These are phyloP conservation scores for Sinocyclocheilus maitianheensis DNA, from an alignment of 2,113 vertebrate species.

Conservation along the genomic window DNA sequence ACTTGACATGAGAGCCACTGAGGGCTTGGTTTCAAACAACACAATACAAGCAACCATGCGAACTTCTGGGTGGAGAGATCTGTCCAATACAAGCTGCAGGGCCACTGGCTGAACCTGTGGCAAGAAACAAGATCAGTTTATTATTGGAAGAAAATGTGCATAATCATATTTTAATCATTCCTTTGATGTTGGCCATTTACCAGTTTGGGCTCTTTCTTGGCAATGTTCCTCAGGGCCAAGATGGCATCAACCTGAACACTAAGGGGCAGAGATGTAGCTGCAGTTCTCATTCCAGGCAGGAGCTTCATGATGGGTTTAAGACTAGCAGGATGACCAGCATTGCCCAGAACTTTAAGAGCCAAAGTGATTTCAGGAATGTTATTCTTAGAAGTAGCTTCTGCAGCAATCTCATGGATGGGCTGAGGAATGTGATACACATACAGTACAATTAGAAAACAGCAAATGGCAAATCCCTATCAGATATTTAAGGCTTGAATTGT, in stretches of 20 bases:
- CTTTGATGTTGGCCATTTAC: slow-evolving; percentile 63
- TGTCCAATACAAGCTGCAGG: slow-evolving; percentile 79
- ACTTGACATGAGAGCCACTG: slow-evolving; percentile 71
- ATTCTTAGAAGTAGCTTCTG: slow-evolving; percentile 70
- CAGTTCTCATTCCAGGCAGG: slow-evolving; percentile 74
- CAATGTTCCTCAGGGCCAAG: slow-evolving; percentile 81
- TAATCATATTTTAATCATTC: not conserved
- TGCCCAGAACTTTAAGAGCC: slow-evolving; percentile 82
- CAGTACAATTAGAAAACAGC: no score
- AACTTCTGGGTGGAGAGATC: slow-evolving; percentile 71
- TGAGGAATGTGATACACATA: slow-evolving; percentile 50
- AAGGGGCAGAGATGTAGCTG: slow-evolving; percentile 65
- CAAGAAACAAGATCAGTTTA: not conserved
- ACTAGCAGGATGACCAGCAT: slow-evolving; percentile 78
- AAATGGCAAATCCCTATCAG: no score
- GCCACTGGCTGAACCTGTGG: slow-evolving; percentile 79
- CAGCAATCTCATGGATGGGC: slow-evolving; percentile 78
- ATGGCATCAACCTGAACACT: slow-evolving; percentile 77
- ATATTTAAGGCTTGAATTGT: no score
- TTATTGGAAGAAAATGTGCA: not conserved
- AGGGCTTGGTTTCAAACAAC: slow-evolving; percentile 81
- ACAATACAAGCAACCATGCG: slow-evolving; percentile 80
- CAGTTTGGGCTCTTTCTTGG: slow-evolving; percentile 76
- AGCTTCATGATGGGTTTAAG: slow-evolving; percentile 80
- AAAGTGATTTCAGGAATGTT: slow-evolving; percentile 73